Percentiles rank a stretch among this genome's conserved stretches.
These are phyloP conservation scores for Eretmocerus hayati DNA, from an alignment of 2,888 invertebrate species.

Conservation along the genomic window DNA sequence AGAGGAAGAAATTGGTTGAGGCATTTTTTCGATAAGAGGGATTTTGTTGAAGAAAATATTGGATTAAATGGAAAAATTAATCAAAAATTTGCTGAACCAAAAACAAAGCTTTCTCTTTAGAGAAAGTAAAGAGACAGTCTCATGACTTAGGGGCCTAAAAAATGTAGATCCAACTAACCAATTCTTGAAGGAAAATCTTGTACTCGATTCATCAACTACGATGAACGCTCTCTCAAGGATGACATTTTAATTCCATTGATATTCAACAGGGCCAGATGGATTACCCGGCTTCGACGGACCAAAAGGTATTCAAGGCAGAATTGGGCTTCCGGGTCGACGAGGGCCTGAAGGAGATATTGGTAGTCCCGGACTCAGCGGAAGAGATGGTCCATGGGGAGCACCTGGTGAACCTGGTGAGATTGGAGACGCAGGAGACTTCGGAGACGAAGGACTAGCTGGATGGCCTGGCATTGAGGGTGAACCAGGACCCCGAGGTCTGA, in stretches of 20 bases:
- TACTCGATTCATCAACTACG: neutral
- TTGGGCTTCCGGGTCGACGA: constrained; percentile 55
- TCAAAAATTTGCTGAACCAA: no score
- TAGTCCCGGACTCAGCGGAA: constrained; percentile 43
- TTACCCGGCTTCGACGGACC: constrained; percentile 43
- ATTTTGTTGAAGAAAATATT: no score
- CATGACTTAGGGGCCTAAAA: no score
- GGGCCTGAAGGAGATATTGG: constrained; percentile 45
- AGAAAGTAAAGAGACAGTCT: no score
- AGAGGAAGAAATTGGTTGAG: no score
- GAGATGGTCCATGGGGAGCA: constrained; percentile 49
- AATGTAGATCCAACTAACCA: no score
- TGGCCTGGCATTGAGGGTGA: constrained; percentile 31
- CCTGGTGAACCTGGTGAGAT: constrained; percentile 50
- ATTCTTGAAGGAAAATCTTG: no score
- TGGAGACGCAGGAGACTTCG: constrained; percentile 57
- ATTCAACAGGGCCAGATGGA: constrained; percentile 40
- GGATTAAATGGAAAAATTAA: no score
- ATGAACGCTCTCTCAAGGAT: no score
- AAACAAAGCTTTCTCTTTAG: no score
- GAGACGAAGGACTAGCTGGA: constrained; percentile 60
- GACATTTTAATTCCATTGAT: neutral
- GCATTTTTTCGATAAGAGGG: no score
- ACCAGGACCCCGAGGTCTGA: constrained; percentile 65
- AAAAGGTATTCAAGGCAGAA: constrained; percentile 34